Evolutionary conservation across 1,140 invertebrate genomes (phyloP).

Genomic region (Halyomorpha halys): DNA sequence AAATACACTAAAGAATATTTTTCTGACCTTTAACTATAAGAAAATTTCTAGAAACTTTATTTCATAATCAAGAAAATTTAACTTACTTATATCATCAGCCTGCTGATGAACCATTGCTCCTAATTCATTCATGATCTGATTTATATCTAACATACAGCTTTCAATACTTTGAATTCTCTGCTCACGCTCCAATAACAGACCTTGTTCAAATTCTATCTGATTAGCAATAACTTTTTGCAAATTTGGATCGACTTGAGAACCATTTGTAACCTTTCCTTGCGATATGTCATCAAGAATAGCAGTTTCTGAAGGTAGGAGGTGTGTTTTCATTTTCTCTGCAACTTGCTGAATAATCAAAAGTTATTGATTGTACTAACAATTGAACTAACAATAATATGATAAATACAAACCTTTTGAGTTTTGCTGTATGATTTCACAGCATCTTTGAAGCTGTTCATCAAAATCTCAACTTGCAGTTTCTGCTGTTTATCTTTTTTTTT

Average conservation of each 20-base stretch:
- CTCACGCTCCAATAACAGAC: constrained; percentile 60
- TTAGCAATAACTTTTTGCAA: constrained; percentile 33
- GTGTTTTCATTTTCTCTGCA: constrained; percentile 12
- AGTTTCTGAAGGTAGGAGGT: constrained; percentile 30
- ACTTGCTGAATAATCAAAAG: constrained; percentile 11
- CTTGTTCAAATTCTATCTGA: constrained; percentile 62
- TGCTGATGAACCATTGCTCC: constrained; percentile 70
- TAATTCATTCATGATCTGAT: constrained; percentile 85
- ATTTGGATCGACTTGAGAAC: constrained; percentile 35
- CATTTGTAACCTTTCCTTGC: constrained; percentile 29
- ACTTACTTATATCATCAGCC: constrained; percentile 67
- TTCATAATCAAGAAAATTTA: no score
- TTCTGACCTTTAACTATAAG: no score
- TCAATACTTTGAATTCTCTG: constrained; percentile 64
- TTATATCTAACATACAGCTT: constrained; percentile 78
- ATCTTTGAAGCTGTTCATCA: constrained; percentile 69
- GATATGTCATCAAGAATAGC: constrained; percentile 30
- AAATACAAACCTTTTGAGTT: constrained; percentile 57
- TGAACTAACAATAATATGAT: background rate
- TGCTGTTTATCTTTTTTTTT: constrained; percentile 52
- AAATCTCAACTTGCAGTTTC: constrained; percentile 68
- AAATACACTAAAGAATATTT: no score
- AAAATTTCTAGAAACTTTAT: no score
- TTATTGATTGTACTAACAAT: background rate
- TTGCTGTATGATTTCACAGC: constrained; percentile 64